These are phyloP conservation scores for Pantala flavescens DNA, from an alignment of 1,140 invertebrate species.

Conservation along the genomic window DNA sequence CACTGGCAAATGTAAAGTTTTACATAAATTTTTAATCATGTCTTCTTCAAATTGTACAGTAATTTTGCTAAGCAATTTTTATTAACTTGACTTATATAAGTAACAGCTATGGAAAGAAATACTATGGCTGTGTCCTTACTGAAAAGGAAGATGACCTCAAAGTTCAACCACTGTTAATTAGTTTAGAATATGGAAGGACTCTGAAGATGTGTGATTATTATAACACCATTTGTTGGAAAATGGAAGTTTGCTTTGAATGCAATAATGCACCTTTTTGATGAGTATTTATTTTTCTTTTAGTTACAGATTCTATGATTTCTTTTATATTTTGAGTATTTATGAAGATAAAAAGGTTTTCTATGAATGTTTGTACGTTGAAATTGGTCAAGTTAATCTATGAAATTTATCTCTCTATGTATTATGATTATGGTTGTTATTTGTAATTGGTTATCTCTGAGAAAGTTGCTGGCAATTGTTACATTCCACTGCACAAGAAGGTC, in stretches of 20 bases:
- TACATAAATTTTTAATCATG: neutral
- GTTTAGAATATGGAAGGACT: neutral
- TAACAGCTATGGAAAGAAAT: neutral
- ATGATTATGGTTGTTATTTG: neutral
- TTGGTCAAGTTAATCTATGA: neutral
- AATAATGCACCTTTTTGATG: neutral
- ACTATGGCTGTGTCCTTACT: neutral
- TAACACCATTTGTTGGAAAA: neutral
- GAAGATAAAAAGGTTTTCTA: neutral
- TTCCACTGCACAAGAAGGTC: neutral
- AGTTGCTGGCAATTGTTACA: neutral
- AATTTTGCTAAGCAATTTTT: conserved; percentile 3
- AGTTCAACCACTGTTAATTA: neutral
- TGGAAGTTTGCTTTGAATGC: neutral
- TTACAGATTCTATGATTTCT: neutral
- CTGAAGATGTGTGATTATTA: neutral
- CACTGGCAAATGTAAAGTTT: neutral
- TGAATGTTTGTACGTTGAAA: neutral
- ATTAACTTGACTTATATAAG: neutral
- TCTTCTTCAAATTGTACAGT: neutral
- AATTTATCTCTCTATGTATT: neutral
- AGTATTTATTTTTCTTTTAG: neutral
- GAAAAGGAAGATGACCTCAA: neutral
- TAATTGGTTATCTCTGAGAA: neutral
- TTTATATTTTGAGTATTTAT: neutral